Base-by-base conservation (phyloP, 2,888 invertebrate species). In the Troides helena region DNA sequence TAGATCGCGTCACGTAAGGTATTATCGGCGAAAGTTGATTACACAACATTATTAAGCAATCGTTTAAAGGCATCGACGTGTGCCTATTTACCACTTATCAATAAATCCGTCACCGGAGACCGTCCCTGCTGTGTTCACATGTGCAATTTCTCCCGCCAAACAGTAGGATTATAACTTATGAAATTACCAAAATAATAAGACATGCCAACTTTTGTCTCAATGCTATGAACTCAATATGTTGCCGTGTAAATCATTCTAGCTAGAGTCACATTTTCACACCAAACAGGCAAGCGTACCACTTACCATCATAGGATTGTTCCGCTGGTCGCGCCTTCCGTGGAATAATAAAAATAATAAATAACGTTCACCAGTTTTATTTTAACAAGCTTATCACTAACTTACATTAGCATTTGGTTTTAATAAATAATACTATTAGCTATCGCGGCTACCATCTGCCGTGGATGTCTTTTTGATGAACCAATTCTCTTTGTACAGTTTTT, bases 391-490 rank as follows among this genome's bases (percentile, higher is more conserved):
- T 74, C 77, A 80, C 76, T 85, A 76, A 73, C 72, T 76, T 76
- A 74, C 43, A 74, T 71, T 75, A 76, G 68, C 72, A 72, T 76
- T 74, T 76, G 74, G 72, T 72, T 72, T 21, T 73, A 81, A 88
- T 86, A 86, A 88, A 83, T 85, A 82, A 81, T 77, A 78, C 75
- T 88, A 90, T 91, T 90, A 84, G 77, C 91, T 83, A 83, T 85
- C 74, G 74, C 87, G 80, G 74, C 90, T 82, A 75, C 86, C 82
- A 73, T 87, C 81, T 72, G 86, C 80, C 74, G 88, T 83, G 73
- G 84, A 89, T 17, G 90, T 89, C 83, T 92, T 89, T 78, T 92
- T 92, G 65, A 92, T 85, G 74, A 90, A 90, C 85, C 87, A 92
- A 76, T 92, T 93, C 78, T 92, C 92, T 84, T 89, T 87, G 77